Conservation (phyloP, 2,797 vertebrate species). For the Melanogrammus aeglefinus region DNA sequence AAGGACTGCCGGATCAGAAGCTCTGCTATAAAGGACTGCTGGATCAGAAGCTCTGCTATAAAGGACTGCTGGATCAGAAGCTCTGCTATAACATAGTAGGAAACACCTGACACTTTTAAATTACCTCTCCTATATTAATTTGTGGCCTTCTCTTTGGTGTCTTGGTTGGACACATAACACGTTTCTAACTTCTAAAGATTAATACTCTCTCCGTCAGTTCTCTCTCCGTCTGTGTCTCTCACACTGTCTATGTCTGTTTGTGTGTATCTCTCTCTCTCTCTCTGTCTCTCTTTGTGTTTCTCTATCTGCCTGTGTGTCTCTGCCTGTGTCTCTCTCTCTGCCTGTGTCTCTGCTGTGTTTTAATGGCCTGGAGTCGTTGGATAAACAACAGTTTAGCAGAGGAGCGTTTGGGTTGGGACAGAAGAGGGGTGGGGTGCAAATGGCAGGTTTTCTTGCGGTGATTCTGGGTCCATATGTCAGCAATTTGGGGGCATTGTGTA, state of each 20-base stretch:
- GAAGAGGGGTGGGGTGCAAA: slow-evolving; percentile 65
- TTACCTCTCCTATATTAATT: slow-evolving; percentile 9
- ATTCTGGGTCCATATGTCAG: slow-evolving; percentile 94
- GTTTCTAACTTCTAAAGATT: no score
- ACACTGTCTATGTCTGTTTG: no score
- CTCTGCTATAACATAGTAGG: no score
- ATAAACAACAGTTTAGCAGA: slow-evolving; percentile 86
- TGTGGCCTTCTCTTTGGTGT: slow-evolving; percentile 3
- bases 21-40: no score
- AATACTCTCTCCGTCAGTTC: neutral
- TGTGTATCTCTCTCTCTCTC: no score
- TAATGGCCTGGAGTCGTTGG: slow-evolving; percentile 82
- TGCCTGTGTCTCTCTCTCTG: slow-evolving; percentile 43
- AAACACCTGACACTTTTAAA: no score
- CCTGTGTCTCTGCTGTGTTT: slow-evolving; percentile 62
- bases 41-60: no score
- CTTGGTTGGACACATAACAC: slow-evolving; percentile 1
- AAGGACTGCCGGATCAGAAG: no score
- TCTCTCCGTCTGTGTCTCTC: no score
- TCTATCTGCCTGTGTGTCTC: neutral
- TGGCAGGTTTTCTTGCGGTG: slow-evolving; percentile 84
- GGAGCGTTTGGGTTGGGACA: slow-evolving; percentile 70
- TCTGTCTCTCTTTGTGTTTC: no score
- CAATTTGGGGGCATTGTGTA: slow-evolving; percentile 98
- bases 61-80: no score